Percentiles rank a stretch among this genome's conserved stretches.
phyloP scores from a whole-genome alignment of 2,113 vertebrate species.

The Chrysemys picta region DNA sequence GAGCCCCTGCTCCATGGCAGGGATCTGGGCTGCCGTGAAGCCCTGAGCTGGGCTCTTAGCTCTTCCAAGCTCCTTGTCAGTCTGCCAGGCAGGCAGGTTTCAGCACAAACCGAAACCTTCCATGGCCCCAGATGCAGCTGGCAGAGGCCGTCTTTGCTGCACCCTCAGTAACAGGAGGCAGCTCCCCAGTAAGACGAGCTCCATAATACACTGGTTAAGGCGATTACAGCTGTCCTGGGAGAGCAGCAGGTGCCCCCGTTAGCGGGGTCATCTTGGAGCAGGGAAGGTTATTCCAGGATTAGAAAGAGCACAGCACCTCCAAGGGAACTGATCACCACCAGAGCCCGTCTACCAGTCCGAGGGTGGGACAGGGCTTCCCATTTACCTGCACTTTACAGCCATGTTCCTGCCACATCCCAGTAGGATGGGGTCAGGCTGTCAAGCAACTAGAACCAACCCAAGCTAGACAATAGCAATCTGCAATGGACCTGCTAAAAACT shows the following conservation, averaged over 20 bases:
- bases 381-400: too few species aligned
- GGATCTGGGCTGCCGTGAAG: too few species aligned
- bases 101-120: not conserved
- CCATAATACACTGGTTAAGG: not conserved
- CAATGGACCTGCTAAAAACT: not conserved
- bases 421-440: not conserved
- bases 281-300: not conserved
- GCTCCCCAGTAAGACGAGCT: not conserved
- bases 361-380: too few species aligned
- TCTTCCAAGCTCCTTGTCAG: not conserved
- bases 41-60: not conserved
- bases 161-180: not conserved
- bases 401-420: not conserved
- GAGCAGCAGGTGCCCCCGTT: too few species aligned
- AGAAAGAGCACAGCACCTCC: not conserved
- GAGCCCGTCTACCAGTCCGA: not conserved
- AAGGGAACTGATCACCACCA: not conserved
- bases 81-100: not conserved
- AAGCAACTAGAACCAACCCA: not conserved
- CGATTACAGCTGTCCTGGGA: not conserved
- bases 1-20: too few species aligned
- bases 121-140: not conserved
- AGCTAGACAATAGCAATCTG: not conserved
- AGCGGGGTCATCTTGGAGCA: not conserved
- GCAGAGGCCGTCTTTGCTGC: not conserved